Conservation (phyloP, 1,140 invertebrate species). For the Scaptomyza montana region DNA sequence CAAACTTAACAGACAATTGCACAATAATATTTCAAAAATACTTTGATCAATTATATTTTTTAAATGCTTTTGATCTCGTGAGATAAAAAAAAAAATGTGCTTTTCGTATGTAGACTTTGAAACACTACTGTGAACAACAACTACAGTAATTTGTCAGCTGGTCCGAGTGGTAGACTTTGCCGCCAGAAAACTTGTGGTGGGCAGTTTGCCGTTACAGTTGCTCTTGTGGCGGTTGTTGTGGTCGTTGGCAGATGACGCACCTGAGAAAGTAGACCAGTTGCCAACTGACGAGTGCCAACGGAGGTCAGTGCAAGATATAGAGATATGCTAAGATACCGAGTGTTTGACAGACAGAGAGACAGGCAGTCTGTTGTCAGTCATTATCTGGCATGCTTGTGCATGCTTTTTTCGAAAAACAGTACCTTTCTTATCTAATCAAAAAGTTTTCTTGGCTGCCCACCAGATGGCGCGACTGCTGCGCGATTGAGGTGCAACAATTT, state of each 20-base stretch:
- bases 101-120: not conserved
- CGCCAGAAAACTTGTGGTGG: conserved; percentile 18
- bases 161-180: not conserved
- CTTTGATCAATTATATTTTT: too few relatives aligned
- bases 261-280: conserved; percentile 44
- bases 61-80: too few relatives aligned
- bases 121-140: conserved; percentile 13
- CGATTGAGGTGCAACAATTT: conserved; percentile 80
- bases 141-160: conserved; percentile 31
- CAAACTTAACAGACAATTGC: too few relatives aligned
- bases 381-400: conserved; percentile 6
- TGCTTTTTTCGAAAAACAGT: conserved; percentile 1
- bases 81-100: not conserved
- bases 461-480: conserved; percentile 55
- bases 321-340: not conserved
- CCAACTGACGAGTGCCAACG: not conserved
- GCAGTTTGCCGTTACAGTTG: conserved; percentile 30
- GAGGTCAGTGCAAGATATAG: conserved; percentile 7
- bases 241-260: conserved; percentile 26
- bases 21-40: too few relatives aligned
- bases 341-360: conserved; percentile 2
- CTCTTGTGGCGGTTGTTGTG: conserved; percentile 2
- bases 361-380: not conserved
- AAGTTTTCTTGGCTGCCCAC: conserved; percentile 62
- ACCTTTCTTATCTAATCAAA: conserved; percentile 72